Conservation (phyloP, 2,888 invertebrate species). For the Daptonema setosum region DNA sequence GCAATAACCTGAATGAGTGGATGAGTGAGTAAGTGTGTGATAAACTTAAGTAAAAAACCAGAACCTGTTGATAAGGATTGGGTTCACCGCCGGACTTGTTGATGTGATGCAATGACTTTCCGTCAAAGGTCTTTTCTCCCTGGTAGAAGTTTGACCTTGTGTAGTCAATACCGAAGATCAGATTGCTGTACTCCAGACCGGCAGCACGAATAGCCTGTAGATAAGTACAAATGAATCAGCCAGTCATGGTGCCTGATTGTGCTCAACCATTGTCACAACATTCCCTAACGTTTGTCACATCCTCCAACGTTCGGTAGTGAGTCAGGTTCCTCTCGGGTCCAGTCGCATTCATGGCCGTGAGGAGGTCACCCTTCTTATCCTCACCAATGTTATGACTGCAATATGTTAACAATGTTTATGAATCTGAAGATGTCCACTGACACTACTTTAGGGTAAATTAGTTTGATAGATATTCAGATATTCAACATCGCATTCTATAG, state of each 20-base stretch:
- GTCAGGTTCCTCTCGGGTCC: background rate
- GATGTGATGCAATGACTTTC: slow-evolving; percentile 30
- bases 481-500: too few species aligned
- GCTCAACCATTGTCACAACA: too few species aligned
- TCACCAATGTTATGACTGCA: background rate
- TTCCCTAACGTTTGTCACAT: too few species aligned
- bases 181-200: slow-evolving; percentile 26
- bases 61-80: slow-evolving; percentile 34
- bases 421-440: too few species aligned
- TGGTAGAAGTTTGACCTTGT: slow-evolving; percentile 37
- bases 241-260: too few species aligned
- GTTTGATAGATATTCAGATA: too few species aligned
- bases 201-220: slow-evolving; percentile 6
- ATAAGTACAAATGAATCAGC: too few species aligned
- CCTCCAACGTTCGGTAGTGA: slow-evolving; percentile 6
- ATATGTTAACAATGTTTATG: background rate
- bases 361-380: background rate
- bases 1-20: slow-evolving; percentile 33
- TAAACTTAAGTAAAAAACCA: background rate
- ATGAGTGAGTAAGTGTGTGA: background rate
- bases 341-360: background rate
- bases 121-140: slow-evolving; percentile 33
- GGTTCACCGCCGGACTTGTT: slow-evolving; percentile 18
- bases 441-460: too few species aligned
- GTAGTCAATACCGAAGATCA: slow-evolving; percentile 33